Evolutionary conservation across 2,113 vertebrate species (phyloP), one percentile per base, ranked within the genome.

Genomic region (Heterotis niloticus): DNA sequence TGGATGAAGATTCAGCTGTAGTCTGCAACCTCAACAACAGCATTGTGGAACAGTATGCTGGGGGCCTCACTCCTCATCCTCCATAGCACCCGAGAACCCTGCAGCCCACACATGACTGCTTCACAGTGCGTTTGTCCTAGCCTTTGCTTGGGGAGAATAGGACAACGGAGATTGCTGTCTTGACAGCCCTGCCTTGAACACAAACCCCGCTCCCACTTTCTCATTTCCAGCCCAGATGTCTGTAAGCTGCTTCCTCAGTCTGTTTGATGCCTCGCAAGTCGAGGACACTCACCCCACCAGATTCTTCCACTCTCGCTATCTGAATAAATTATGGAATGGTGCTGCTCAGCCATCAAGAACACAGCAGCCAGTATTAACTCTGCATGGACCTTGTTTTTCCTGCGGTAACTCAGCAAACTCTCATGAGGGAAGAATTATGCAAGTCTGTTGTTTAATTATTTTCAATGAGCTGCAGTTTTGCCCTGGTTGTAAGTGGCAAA

Each of bases 291-390:
- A 5, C 76, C 60, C 26, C 18, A 2, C 34, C 44, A 44, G 59
- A 23, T 64, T 62, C 20, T 11, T 64, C 62, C 26, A 23, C 64
- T 14, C 44, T 56, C 52, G 64, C 78, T 81, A 80, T 83, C 79
- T 80, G 79, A 75, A 83, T 82, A 80, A 78, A 84, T 87, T 79
- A 84, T 81, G 75, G 76, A 81, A 78, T 54, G 10, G 44, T 20
- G 56, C 69, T 64, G 26, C 75, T 62, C 69, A 60, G 76, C 75
- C 71, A 62, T 74, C 65, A 80, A 75, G 69, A 67, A 26, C 52
- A 64, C 78, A 78, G 5, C 56, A 17, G 60, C 80, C 59, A 34
- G 51, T 75, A 64, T 78, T 85, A 54, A 67, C 70, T 77, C 60
- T 77, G n/a, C 77, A 18, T 64, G 26, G 34, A 60, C 52, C 23